These are phyloP conservation scores for Netta rufina DNA, from an alignment of 2,797 vertebrate species.

Conservation along the genomic window DNA sequence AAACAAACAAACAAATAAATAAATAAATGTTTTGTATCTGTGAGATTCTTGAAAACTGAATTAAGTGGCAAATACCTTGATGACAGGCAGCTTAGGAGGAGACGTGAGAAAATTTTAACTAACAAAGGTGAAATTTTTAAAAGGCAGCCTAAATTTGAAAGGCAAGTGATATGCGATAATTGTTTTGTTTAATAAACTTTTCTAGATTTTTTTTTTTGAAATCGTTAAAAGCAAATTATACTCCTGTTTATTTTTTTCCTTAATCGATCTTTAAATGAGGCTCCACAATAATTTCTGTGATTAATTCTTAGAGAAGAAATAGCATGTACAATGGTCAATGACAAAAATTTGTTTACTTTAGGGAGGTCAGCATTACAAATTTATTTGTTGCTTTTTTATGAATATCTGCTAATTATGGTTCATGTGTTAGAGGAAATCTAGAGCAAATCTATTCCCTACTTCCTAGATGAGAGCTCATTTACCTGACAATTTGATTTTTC, in stretches of 20 bases:
- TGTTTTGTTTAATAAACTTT: neutral
- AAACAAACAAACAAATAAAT: neutral
- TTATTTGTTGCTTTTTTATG: neutral
- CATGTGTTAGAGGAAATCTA: neutral
- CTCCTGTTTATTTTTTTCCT: neutral
- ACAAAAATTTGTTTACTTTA: neutral
- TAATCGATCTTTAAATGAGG: neutral
- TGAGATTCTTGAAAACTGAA: neutral
- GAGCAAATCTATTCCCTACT: neutral
- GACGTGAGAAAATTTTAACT: neutral
- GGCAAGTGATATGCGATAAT: neutral
- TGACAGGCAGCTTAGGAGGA: neutral
- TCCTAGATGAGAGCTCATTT: neutral
- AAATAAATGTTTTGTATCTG: neutral
- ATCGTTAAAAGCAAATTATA: neutral
- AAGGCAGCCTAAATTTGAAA: neutral
- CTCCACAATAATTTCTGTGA: neutral
- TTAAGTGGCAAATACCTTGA: neutral
- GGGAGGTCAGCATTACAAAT: neutral
- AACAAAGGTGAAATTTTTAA: neutral
- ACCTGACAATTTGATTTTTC: neutral
- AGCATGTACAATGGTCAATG: rapidly evolving
- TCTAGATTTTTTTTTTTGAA: neutral
- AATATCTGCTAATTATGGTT: neutral
- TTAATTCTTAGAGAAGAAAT: neutral